These are phyloP conservation scores for Caenorhabditis wallacei DNA, from an alignment of 2,888 invertebrate genomes.

Conservation along the genomic window DNA sequence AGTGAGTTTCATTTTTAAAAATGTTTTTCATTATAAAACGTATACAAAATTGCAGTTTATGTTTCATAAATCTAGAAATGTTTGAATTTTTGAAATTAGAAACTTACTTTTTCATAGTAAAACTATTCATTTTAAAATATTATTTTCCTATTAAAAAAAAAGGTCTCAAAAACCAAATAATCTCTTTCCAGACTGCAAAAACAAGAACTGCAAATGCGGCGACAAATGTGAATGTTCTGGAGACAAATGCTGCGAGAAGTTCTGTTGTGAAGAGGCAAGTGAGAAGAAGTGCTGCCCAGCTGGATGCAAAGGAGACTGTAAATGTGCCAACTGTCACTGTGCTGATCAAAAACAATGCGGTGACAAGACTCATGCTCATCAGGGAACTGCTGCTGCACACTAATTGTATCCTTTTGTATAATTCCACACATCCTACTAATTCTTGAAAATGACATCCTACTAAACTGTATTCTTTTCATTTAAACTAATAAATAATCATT, in stretches of 20 bases:
- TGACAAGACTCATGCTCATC: conserved; percentile 32
- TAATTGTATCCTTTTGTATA: not conserved
- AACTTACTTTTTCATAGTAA: too few species aligned
- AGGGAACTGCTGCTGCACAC: conserved; percentile 41
- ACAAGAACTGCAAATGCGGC: conserved; percentile 61
- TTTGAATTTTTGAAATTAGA: too few species aligned
- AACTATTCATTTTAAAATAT: too few species aligned
- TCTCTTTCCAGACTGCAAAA: conserved; percentile 50
- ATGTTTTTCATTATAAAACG: too few species aligned
- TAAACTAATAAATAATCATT: not conserved
- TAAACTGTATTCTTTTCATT: not conserved
- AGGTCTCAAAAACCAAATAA: too few species aligned
- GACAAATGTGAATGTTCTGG: conserved; percentile 55
- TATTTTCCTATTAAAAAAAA: too few species aligned
- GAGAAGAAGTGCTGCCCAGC: conserved; percentile 55
- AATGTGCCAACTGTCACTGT: conserved; percentile 50
- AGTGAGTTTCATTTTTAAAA: conserved; percentile 27
- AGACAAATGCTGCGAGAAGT: conserved; percentile 56
- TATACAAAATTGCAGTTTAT: too few species aligned
- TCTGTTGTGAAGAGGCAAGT: conserved; percentile 53
- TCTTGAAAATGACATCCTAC: conserved; percentile 2
- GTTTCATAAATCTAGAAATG: too few species aligned
- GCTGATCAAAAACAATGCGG: conserved; percentile 43
- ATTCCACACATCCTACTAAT: conserved; percentile 31
- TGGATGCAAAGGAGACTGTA: conserved; percentile 56